Base-by-base conservation (phyloP, 2,888 invertebrate species). In the Synanthedon tipuliformis region DNA sequence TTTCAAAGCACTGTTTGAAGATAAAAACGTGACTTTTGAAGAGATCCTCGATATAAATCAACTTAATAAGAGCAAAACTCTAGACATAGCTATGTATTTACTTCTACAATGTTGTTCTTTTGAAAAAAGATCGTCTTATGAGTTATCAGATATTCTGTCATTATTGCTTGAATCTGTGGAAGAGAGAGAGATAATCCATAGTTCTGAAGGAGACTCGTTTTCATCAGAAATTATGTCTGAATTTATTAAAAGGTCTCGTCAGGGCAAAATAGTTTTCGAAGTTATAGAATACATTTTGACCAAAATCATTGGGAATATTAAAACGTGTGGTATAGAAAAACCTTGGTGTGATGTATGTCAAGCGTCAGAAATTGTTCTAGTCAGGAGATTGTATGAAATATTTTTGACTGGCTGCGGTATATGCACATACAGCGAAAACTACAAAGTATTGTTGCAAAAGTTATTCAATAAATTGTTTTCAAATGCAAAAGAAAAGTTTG, bases 271-370 rank as follows among this genome's bases (percentile, higher is more conserved):
- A 57, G 79, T 90, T 0, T 78, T 91, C 59, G 86, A 89, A 69
- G 78, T 89, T 1, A 88, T 90, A 63, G 80, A 89, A 45, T 83
- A 89, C 58, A 88, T 90, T 55, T 73, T 92, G 51, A 64, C 72
- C 1, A 83, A 78, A 51, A 73, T 92, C 1, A 84, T 89, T 51
- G 68, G 74, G 41, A 84, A 88, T 57, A 85, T 89, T 52, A 68
- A 81, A 56, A 73, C 87, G 15, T 66, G 70, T 0, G 58, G 69
- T 18, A 71, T 88, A 11, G 58, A 77, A 27, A 80, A 81, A 59
- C 77, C 82, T 18, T 81, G 83, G 78, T 79, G 81, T 56, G 83
- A 89, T 67, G 75, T 89, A 49, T 79, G 76, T 50, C 69, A 75
- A 52, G 69, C 70, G n/a, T 59, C 78, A 13, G 77, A 79, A 54